Evolutionary conservation across 2,113 vertebrate species (phyloP), one percentile per base, ranked within the genome.

Genomic region (Grus americana): DNA sequence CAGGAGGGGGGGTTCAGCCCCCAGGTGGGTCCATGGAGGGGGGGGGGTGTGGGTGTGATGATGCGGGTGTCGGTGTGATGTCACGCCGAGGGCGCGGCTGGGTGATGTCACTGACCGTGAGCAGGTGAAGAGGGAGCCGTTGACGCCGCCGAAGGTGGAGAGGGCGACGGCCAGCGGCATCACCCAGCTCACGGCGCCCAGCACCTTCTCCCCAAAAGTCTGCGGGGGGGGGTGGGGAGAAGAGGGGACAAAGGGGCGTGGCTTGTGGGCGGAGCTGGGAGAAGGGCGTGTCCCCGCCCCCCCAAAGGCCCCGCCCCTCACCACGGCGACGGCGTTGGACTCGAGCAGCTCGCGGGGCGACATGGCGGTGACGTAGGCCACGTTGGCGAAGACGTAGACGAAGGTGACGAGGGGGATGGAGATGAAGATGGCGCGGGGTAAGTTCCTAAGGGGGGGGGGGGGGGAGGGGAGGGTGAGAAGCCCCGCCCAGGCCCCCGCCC

Each of bases 361-460:
- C 99, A 99, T 99, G 90, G 99, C 99, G 19, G 99, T 99, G 97
- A 99, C 98, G 85, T 99, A 99, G 82, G 99, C 99, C 40, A 99
- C 98, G 97, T 99, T 99, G 96, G 99, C 99, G 68, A 99, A 99
- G 96, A 99, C 99, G 91, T 99, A 99, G 8, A 99, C 99, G 62
- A 99, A 99, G 58, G 99, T 99, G 95, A 99, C 99, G 46, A 99
- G 98, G 67, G 99, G 99, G 97, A 99, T 99, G 97, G 99, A 99
- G 97, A 99, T 99, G 97, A 98, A 99, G 97, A 99, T 99, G 96
- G 99, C 99, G 30, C 99, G 99, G 30, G 99, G 99, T 73, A 99
- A 98, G 92, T 99, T 99, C 96, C 99, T 99, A 97, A 18, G 17
- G 17, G 46, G 46, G 46, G 46, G 46, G 46, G 17, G 46, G 7